Base-by-base conservation (phyloP, 2,797 vertebrate genomes). In the Leptodactylus fallax region DNA sequence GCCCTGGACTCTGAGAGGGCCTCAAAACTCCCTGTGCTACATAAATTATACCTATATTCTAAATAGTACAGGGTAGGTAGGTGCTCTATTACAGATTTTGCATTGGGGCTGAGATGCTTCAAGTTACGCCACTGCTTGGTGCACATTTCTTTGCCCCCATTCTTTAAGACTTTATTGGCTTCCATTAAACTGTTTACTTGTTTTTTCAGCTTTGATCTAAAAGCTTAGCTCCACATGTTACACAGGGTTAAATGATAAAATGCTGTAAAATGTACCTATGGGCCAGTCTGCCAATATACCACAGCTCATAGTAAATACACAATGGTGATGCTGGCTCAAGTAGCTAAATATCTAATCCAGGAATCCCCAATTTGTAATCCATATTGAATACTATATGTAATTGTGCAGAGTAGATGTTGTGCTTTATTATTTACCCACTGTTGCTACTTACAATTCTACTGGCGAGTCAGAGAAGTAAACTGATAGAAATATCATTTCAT, bases 401-500 rank as follows among this genome's bases (percentile, higher is more conserved):
- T 58, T 19, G 55, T 21, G 9, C n/a, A 21, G 27, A 36, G 27
- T n/a, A 51, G 56, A 11, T 12, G 36, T n/a, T 10, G 17, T 86
- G 49, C n/a, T 74, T 36, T 69, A 51, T 81, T 61, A 63, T 74
- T 72, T 61, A 74, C 12, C 65, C 12, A 45, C 25, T 47, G 53
- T 56, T 56, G 21, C 69, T 88, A 67, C 81, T 85, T 88, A 47
- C 27, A 55, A 47, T 81, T 85, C 69, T 65, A 9, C 61, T 65
- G 58, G 47, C 56, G 21, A 67, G 58, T 23, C 36, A 17, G 21
- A 85, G 56, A 80, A 77, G 36, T 82, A 76, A 81, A 60, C 69
- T 88, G 69, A 85, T 82, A 67, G 79, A 85, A 82, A 85, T 85
- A 88, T 85, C 25, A 83, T 88, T 85, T 85, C 55, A 80, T 85